These are phyloP conservation scores for Hipposideros armiger DNA, from an alignment of 2,113 vertebrate species.

Conservation along the genomic window DNA sequence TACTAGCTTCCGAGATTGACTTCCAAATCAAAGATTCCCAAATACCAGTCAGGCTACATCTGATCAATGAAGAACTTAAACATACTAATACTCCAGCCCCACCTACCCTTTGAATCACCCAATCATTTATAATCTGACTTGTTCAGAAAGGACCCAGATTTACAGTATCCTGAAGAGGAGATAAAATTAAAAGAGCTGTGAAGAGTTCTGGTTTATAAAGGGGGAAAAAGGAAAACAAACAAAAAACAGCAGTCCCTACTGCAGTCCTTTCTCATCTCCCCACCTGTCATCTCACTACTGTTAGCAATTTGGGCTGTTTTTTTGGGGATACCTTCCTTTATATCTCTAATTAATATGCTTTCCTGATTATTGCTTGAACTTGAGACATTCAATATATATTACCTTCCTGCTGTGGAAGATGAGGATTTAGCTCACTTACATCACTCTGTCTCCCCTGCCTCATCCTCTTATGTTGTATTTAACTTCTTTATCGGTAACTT, in stretches of 20 bases:
- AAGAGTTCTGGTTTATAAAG: neutral
- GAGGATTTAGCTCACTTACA: neutral
- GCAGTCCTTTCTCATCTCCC: too few relatives aligned
- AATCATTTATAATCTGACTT: neutral
- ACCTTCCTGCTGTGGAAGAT: neutral
- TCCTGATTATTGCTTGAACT: neutral
- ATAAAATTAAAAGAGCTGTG: neutral
- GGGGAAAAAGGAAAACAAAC: neutral
- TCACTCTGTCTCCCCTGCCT: neutral
- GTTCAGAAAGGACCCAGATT: constrained; percentile 20
- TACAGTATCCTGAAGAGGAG: neutral
- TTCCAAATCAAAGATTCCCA: constrained; percentile 20
- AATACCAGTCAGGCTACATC: neutral
- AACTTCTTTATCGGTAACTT: neutral
- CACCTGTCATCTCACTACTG: neutral
- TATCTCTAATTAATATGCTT: neutral
- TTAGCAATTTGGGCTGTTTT: neutral
- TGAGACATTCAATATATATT: neutral
- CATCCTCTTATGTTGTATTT: neutral
- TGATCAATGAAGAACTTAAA: neutral
- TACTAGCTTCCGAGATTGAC: neutral
- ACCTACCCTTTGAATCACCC: neutral
- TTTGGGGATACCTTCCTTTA: neutral
- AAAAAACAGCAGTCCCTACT: neutral
- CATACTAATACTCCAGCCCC: neutral